Evolutionary conservation across 1,140 invertebrate genomes (phyloP).

Genomic region (Drosophila sp.): DNA sequence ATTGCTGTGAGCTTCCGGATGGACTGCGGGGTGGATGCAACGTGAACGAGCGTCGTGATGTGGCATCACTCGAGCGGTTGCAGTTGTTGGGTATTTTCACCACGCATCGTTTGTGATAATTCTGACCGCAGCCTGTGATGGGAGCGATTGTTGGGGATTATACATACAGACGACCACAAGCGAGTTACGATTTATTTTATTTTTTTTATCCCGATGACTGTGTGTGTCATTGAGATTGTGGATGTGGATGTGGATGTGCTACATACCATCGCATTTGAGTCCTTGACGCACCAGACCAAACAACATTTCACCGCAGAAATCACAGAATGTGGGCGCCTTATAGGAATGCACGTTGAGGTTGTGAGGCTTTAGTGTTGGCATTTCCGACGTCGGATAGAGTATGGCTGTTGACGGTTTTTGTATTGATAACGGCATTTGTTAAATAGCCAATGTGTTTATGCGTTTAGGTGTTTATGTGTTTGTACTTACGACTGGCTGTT

Average conservation of each 20-base stretch:
- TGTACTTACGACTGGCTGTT: constrained; percentile 90
- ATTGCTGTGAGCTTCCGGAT: constrained; percentile 86
- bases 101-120: constrained; percentile 99
- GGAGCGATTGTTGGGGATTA: constrained; percentile 15
- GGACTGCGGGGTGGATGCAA: constrained; percentile 89
- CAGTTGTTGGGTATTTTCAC: constrained; percentile 99
- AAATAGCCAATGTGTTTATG: too few relatives aligned
- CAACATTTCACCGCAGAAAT: constrained; percentile 99
- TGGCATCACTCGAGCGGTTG: constrained; percentile 82
- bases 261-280: constrained; percentile 98
- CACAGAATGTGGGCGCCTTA: constrained; percentile 99
- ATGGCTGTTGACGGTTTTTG: constrained; percentile 85
- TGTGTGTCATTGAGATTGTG: not conserved
- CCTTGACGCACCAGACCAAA: constrained; percentile 99
- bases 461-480: too few relatives aligned
- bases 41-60: constrained; percentile 85
- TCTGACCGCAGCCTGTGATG: constrained; percentile 94
- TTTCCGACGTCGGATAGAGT: constrained; percentile 87
- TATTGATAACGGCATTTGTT: constrained; percentile 16
- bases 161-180: constrained; percentile 13
- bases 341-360: constrained; percentile 97
- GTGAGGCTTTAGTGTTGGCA: constrained; percentile 93
- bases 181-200: constrained; percentile 38
- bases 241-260: not conserved
- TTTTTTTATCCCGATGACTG: not conserved